These are phyloP conservation scores for Harpalus rufipes DNA, from an alignment of 2,888 invertebrate genomes.

Conservation along the genomic window DNA sequence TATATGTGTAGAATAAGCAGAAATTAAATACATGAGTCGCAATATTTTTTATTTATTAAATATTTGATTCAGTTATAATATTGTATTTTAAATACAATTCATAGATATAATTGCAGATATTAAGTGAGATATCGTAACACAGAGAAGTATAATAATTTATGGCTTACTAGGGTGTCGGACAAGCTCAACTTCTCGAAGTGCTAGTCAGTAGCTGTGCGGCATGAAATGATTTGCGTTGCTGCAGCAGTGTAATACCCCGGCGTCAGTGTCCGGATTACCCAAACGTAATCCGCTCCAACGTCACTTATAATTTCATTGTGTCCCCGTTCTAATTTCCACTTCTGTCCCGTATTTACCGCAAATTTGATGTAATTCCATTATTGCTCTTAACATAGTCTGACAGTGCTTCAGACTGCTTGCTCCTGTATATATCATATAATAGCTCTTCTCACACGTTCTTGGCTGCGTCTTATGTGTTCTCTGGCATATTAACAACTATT, in stretches of 20 bases:
- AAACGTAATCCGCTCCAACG: constrained; percentile 42
- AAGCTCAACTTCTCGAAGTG: not conserved
- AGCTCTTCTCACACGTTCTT: not conserved
- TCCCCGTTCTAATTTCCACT: constrained; percentile 48
- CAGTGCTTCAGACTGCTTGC: not conserved
- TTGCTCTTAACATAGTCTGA: constrained; percentile 35
- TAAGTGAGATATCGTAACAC: not conserved
- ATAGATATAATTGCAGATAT: not conserved
- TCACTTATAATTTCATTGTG: constrained; percentile 53
- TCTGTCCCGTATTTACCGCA: constrained; percentile 51
- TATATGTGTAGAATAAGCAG: too few species aligned
- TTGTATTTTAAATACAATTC: not conserved
- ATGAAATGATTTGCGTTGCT: constrained; percentile 42
- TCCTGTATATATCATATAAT: not conserved
- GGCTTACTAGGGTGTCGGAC: not conserved
- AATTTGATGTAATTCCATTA: constrained; percentile 55
- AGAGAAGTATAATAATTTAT: not conserved
- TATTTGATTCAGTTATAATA: not conserved
- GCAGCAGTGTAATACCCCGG: constrained; percentile 42
- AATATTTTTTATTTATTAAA: not conserved
- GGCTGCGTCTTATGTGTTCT: not conserved
- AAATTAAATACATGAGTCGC: too few species aligned
- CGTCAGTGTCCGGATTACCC: constrained; percentile 46
- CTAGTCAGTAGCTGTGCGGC: constrained; percentile 8
- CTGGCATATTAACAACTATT: constrained; percentile 1